phyloP scores from a whole-genome alignment of 2,888 invertebrate species.

The Carterocephalus palaemon region DNA sequence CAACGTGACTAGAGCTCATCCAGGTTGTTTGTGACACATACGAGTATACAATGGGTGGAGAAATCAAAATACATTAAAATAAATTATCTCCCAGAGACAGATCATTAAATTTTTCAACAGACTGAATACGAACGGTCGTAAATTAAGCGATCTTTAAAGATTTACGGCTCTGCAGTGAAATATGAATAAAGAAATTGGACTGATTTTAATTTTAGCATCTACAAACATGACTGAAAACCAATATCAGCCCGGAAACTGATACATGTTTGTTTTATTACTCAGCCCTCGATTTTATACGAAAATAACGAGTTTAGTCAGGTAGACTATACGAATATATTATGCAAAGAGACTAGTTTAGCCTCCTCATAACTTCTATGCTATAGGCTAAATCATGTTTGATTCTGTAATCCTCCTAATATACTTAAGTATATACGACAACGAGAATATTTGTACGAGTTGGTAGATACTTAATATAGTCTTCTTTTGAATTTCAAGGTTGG shows the following conservation, averaged over 20 bases:
- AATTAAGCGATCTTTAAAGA: slow-evolving; percentile 30
- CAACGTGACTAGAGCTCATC: slow-evolving; percentile 35
- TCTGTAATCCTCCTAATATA: too few relatives aligned
- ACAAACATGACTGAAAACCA: slow-evolving; percentile 9
- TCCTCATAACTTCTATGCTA: too few relatives aligned
- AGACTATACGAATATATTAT: too few relatives aligned
- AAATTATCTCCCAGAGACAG: slow-evolving; percentile 46
- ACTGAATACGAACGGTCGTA: slow-evolving; percentile 32
- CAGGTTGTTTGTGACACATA: slow-evolving; percentile 50
- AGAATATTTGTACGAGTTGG: slow-evolving; percentile 8
- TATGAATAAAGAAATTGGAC: slow-evolving; percentile 20
- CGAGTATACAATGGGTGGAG: slow-evolving; percentile 47
- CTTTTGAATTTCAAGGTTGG: slow-evolving; percentile 62
- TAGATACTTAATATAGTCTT: slow-evolving; percentile 31
- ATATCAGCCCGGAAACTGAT: slow-evolving; percentile 3
- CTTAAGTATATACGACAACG: too few relatives aligned
- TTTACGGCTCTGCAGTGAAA: slow-evolving; percentile 25
- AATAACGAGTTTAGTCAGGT: too few relatives aligned
- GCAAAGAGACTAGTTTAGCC: too few relatives aligned
- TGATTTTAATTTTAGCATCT: slow-evolving; percentile 17
- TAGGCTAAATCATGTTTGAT: too few relatives aligned
- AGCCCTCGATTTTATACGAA: too few relatives aligned
- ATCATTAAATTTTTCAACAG: slow-evolving; percentile 45
- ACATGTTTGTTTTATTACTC: background rate
- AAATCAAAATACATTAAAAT: slow-evolving; percentile 50